Conservation (phyloP, 1,140 invertebrate genomes). For the Plectrocnemia conspersa region DNA sequence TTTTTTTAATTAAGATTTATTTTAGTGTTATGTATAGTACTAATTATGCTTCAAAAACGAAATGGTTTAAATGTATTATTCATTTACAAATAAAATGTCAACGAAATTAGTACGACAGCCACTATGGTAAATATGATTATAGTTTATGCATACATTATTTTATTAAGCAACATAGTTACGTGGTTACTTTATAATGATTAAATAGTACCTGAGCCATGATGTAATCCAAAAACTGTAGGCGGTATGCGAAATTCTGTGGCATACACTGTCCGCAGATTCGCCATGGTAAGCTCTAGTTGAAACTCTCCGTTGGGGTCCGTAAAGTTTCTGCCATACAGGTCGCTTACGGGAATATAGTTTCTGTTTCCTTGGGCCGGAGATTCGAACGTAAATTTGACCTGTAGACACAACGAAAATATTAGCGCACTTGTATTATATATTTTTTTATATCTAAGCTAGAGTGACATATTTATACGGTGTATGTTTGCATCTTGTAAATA, state of each 20-base stretch:
- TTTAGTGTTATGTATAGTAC: too few species aligned
- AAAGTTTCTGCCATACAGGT: slow-evolving; percentile 71
- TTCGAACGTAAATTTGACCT: slow-evolving; percentile 70
- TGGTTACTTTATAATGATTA: background rate
- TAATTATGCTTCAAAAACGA: too few species aligned
- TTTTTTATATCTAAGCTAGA: background rate
- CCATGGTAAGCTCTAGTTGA: slow-evolving; percentile 74
- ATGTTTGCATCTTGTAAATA: too few species aligned
- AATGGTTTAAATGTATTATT: too few species aligned
- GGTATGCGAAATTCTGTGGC: slow-evolving; percentile 65
- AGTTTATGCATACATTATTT: too few species aligned
- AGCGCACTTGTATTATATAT: background rate
- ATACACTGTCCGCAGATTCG: slow-evolving; percentile 71
- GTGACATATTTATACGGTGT: background rate
- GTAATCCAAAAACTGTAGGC: slow-evolving; percentile 45
- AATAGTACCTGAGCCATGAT: slow-evolving; percentile 37
- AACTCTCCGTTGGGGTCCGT: slow-evolving; percentile 81
- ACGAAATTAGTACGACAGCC: too few species aligned
- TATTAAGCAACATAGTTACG: background rate
- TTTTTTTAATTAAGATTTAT: too few species aligned
- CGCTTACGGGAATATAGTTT: slow-evolving; percentile 73
- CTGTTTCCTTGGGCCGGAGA: slow-evolving; percentile 72
- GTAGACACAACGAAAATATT: slow-evolving; percentile 33
- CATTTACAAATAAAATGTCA: too few species aligned
- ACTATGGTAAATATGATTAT: too few species aligned